These are phyloP conservation scores for Nicator chloris DNA, from an alignment of 2,113 vertebrate species.

Conservation along the genomic window DNA sequence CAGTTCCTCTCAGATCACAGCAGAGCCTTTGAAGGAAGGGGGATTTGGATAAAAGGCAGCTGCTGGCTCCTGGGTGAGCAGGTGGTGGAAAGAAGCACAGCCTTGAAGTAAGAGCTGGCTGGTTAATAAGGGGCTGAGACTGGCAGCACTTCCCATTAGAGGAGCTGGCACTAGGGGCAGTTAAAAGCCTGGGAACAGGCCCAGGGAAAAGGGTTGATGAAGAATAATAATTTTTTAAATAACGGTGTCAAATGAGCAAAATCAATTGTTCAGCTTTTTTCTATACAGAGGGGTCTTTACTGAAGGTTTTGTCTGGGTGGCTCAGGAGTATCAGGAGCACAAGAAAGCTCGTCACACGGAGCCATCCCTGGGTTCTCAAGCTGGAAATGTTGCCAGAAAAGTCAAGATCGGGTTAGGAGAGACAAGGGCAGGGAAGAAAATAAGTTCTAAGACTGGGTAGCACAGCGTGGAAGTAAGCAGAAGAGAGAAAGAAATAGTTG, in stretches of 20 bases:
- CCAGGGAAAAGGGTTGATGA: not conserved
- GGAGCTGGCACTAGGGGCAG: not conserved
- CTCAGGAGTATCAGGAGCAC: not conserved
- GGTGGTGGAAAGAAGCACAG: not conserved
- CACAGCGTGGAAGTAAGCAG: not conserved
- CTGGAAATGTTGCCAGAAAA: fast-evolving
- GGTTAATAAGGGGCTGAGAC: not conserved
- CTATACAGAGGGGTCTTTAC: not conserved
- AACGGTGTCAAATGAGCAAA: not conserved
- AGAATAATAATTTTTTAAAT: not conserved
- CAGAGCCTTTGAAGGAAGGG: not conserved
- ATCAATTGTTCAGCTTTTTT: not conserved
- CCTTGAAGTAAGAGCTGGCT: not conserved
- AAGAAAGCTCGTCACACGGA: fast-evolving
- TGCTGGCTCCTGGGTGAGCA: not conserved
- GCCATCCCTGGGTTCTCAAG: fast-evolving
- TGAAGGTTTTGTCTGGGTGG: not conserved
- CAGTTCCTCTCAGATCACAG: not conserved
- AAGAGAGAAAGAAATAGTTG: not conserved
- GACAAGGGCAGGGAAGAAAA: not conserved
- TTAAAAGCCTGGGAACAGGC: not conserved
- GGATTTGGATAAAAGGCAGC: not conserved
- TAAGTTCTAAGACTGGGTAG: not conserved
- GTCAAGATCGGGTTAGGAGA: not conserved
- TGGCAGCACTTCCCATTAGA: not conserved